Conservation (phyloP, 2,113 vertebrate species). For the Willisornis vidua region DNA sequence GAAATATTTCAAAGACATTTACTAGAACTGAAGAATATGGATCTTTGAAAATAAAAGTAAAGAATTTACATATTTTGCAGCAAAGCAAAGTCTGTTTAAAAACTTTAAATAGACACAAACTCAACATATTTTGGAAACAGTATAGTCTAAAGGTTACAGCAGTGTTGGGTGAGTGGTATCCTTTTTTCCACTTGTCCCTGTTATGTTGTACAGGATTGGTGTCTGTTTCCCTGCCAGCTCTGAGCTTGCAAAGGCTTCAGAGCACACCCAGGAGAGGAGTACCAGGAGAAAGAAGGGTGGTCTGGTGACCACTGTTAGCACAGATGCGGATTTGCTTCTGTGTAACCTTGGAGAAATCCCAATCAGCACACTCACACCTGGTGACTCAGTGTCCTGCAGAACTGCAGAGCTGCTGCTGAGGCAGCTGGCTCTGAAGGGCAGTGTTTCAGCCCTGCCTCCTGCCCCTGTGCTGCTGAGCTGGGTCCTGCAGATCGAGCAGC, state of each 20-base stretch:
- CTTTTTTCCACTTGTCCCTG: not conserved
- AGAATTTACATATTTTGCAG: slow-evolving; percentile 41
- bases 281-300: not conserved
- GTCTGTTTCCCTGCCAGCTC: not conserved
- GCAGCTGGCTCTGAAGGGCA: not conserved
- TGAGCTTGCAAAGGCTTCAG: not conserved
- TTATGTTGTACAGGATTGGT: not conserved
- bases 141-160: not conserved
- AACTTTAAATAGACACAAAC: slow-evolving; percentile 14
- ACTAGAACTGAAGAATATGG: slow-evolving; percentile 54
- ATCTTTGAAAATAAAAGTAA: slow-evolving; percentile 58
- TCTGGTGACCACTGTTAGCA: not conserved
- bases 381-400: not conserved
- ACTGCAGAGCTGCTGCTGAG: not conserved
- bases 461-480: not conserved
- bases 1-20: slow-evolving; percentile 72
- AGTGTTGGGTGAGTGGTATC: not conserved
- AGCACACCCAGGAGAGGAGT: not conserved
- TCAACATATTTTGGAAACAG: not conserved
- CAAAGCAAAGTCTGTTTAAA: slow-evolving; percentile 2
- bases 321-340: not conserved
- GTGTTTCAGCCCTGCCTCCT: not conserved
- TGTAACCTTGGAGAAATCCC: not conserved
- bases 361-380: not conserved
- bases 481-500: not conserved